These are phyloP conservation scores for Mamestra brassicae DNA, from an alignment of 2,888 invertebrate genomes.

Conservation along the genomic window DNA sequence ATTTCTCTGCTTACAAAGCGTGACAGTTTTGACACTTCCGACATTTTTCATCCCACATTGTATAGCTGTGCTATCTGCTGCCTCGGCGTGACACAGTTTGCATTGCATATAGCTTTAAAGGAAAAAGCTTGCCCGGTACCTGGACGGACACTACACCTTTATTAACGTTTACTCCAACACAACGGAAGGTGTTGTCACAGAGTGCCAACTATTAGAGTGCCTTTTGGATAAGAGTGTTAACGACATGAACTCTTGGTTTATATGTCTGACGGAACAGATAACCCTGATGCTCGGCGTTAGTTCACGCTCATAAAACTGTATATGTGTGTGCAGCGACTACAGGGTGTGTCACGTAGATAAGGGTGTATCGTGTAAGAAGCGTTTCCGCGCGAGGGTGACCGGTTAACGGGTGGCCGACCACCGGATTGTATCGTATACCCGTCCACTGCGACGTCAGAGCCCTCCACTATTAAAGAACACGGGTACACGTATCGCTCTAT, in stretches of 20 bases:
- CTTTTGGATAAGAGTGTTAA: slow-evolving; percentile 31
- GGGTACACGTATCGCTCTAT: slow-evolving; percentile 22
- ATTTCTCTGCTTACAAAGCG: slow-evolving; percentile 2
- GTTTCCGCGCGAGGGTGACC: slow-evolving; percentile 52
- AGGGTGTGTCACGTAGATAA: slow-evolving; percentile 61
- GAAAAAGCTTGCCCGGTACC: neutral
- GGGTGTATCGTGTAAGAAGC: slow-evolving; percentile 34
- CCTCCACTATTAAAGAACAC: slow-evolving; percentile 15
- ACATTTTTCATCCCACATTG: neutral
- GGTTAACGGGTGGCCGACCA: slow-evolving; percentile 60
- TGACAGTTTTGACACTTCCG: neutral
- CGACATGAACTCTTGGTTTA: slow-evolving; percentile 27
- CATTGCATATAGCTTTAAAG: slow-evolving; percentile 6
- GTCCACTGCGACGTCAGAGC: slow-evolving; percentile 30
- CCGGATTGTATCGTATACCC: slow-evolving; percentile 49
- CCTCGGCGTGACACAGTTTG: slow-evolving; percentile 5
- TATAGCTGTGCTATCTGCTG: neutral
- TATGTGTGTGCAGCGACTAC: slow-evolving; percentile 44
- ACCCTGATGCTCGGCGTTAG: slow-evolving; percentile 28
- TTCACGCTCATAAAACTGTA: slow-evolving; percentile 57
- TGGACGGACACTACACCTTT: neutral
- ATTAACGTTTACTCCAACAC: neutral
- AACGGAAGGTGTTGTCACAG: slow-evolving; percentile 3
- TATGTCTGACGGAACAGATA: slow-evolving; percentile 35
- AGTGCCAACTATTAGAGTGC: neutral